phyloP scores from a whole-genome alignment of 1,140 invertebrate genomes.

The Procambarus virginalis region DNA sequence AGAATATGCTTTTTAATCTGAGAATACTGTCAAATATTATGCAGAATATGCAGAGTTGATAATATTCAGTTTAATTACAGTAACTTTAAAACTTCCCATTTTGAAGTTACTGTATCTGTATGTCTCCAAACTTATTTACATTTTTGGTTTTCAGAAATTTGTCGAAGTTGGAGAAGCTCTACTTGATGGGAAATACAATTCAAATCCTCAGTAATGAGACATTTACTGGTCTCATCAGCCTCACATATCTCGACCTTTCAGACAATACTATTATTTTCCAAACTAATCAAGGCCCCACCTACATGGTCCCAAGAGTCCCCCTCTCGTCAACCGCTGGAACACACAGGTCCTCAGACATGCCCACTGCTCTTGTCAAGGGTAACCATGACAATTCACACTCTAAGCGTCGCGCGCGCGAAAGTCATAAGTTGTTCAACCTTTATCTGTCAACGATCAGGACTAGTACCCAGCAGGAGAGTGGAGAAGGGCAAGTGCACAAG shows the following conservation, averaged over 20 bases:
- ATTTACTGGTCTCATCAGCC: constrained; percentile 32
- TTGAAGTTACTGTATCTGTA: too few species aligned
- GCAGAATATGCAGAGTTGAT: too few species aligned
- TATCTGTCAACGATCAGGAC: background rate
- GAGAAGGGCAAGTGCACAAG: background rate
- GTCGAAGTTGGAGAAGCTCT: constrained; percentile 24
- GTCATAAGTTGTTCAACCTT: background rate
- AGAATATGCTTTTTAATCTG: too few species aligned
- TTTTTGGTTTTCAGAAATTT: constrained; percentile 30
- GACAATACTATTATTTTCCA: constrained; percentile 30
- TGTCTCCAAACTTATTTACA: background rate
- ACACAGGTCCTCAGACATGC: background rate
- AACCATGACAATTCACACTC: background rate
- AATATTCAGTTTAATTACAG: too few species aligned
- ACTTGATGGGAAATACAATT: constrained; percentile 30
- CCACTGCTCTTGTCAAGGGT: background rate
- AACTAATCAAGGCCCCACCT: background rate
- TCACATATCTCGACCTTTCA: constrained; percentile 37
- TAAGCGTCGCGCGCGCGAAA: background rate
- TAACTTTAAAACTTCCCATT: too few species aligned
- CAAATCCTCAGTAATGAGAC: constrained; percentile 34
- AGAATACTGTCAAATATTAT: too few species aligned
- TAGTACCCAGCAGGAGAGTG: background rate
- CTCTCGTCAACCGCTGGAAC: background rate
- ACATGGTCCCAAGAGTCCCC: too few species aligned